These are phyloP conservation scores for Hybognathus amarus DNA, from an alignment of 2,797 vertebrate genomes.

Conservation along the genomic window DNA sequence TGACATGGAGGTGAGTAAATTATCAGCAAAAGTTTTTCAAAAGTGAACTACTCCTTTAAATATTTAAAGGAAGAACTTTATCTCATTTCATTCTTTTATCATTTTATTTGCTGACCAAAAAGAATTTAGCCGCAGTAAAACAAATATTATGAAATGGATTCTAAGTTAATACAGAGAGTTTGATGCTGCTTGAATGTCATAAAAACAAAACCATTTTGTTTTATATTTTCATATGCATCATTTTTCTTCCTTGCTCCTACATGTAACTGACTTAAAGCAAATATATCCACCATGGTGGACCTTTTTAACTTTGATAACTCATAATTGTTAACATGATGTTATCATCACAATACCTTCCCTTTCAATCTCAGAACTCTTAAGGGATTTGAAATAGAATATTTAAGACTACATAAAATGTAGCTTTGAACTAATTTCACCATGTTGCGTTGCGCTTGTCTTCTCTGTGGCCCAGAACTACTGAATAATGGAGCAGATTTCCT, in stretches of 20 bases:
- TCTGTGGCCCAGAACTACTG: conserved; percentile 24
- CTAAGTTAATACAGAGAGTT: neutral
- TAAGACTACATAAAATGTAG: conserved; percentile 5
- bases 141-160: neutral
- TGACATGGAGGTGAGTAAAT: no score
- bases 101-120: neutral
- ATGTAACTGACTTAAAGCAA: neutral
- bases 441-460: conserved; percentile 11
- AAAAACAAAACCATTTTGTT: neutral
- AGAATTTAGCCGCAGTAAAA: neutral
- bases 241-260: neutral
- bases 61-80: neutral
- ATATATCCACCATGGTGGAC: neutral
- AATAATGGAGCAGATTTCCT: conserved; percentile 41
- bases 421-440: conserved; percentile 32
- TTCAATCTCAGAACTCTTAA: neutral
- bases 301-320: neutral
- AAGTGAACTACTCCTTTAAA: neutral
- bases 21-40: no score
- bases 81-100: neutral
- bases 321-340: conserved; percentile 14
- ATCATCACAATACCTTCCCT: conserved; percentile 1
- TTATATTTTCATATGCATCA: neutral
- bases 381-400: neutral
- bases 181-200: neutral